These are phyloP conservation scores for Rhopalosiphum maidis DNA, from an alignment of 1,140 invertebrate genomes.

Conservation along the genomic window DNA sequence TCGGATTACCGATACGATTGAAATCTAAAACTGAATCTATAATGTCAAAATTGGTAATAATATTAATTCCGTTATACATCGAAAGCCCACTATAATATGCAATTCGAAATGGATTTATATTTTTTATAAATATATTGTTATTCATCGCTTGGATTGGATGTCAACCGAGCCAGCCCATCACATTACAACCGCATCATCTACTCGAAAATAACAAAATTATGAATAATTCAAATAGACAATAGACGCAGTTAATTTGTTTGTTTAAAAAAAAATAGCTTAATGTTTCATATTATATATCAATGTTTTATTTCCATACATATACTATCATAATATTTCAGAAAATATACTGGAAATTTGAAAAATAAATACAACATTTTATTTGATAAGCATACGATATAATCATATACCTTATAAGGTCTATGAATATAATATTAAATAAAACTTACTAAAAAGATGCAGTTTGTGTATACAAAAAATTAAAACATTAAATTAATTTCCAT, in stretches of 20 bases:
- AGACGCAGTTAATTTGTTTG: neutral
- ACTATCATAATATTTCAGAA: neutral
- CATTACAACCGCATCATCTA: neutral
- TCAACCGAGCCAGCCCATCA: neutral
- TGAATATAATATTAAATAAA: neutral
- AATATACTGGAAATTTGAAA: neutral
- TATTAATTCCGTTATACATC: neutral
- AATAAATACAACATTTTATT: neutral
- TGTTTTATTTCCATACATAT: neutral
- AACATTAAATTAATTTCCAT: neutral
- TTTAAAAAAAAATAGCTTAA: neutral
- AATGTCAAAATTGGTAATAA: neutral
- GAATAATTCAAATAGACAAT: neutral
- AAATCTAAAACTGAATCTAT: neutral
- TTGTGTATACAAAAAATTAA: neutral
- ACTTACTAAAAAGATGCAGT: neutral
- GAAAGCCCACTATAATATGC: neutral
- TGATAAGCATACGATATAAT: neutral
- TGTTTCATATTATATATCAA: neutral
- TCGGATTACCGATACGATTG: neutral
- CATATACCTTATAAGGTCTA: neutral
- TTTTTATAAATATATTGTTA: neutral
- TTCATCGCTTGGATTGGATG: neutral
- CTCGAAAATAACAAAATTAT: neutral
- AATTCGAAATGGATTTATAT: neutral